These are phyloP conservation scores for Eupithecia abbreviata DNA, from an alignment of 2,888 invertebrate species.

Conservation along the genomic window DNA sequence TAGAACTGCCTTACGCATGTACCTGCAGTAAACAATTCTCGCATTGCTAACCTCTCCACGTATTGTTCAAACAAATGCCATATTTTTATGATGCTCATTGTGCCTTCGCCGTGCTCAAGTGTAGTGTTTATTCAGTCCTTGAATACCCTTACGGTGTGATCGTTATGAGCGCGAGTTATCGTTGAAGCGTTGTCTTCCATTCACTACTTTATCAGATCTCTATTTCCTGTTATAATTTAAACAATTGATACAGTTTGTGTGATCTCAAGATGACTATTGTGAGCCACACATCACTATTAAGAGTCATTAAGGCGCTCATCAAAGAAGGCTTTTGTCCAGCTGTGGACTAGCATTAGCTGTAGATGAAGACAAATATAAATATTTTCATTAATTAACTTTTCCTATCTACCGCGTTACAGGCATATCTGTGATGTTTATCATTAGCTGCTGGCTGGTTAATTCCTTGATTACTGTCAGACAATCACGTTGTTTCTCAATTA, in stretches of 20 bases:
- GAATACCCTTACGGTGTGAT: slow-evolving; percentile 27
- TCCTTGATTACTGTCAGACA: slow-evolving; percentile 10
- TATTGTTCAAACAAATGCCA: slow-evolving; percentile 50
- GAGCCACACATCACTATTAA: background rate
- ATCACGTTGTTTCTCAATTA: background rate
- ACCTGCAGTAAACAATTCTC: slow-evolving; percentile 38
- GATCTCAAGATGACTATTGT: background rate
- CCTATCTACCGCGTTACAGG: background rate
- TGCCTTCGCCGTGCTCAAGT: slow-evolving; percentile 31
- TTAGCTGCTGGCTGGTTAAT: background rate
- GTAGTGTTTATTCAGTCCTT: slow-evolving; percentile 34
- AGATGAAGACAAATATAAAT: background rate
- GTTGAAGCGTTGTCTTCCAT: slow-evolving; percentile 34
- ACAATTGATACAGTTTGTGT: slow-evolving; percentile 23
- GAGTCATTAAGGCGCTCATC: background rate
- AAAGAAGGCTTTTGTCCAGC: background rate
- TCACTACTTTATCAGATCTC: slow-evolving; percentile 28
- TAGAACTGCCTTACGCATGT: background rate
- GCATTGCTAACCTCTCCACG: slow-evolving; percentile 41
- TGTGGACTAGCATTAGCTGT: background rate
- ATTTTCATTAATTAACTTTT: background rate
- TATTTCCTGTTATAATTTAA: slow-evolving; percentile 28
- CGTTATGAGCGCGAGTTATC: slow-evolving; percentile 30
- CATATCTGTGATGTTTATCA: background rate
- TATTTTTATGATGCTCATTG: slow-evolving; percentile 52